phyloP scores from a whole-genome alignment of 1,140 invertebrate genomes.

The Trichogramma pretiosum region DNA sequence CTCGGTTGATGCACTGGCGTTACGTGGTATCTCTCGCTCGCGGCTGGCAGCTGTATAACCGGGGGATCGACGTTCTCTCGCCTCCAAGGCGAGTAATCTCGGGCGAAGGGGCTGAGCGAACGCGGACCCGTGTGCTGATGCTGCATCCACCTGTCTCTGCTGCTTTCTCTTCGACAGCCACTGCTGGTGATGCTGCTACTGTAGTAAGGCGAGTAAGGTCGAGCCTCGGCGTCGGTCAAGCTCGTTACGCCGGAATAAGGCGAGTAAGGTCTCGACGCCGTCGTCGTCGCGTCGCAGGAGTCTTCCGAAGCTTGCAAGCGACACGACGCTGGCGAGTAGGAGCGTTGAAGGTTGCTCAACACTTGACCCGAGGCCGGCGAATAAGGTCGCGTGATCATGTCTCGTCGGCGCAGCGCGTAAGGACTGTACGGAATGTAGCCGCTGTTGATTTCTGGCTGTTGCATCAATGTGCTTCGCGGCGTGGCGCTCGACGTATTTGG shows the following conservation, averaged over 20 bases:
- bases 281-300: no score
- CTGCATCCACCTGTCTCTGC: conserved; percentile 36
- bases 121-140: conserved; percentile 23
- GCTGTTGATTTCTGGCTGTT: conserved; percentile 11
- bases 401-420: conserved; percentile 35
- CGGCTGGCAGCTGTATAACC: conserved; percentile 13
- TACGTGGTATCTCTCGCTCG: conserved; percentile 29
- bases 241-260: background rate
- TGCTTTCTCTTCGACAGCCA: conserved; percentile 27
- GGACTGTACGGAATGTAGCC: conserved; percentile 40
- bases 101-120: conserved; percentile 38
- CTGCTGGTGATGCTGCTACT: conserved; percentile 17
- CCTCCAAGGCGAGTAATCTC: conserved; percentile 44
- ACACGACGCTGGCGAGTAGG: conserved; percentile 26
- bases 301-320: conserved; percentile 10
- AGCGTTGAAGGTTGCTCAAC: conserved; percentile 10
- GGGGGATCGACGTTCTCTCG: conserved; percentile 44
- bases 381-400: conserved; percentile 32
- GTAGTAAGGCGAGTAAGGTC: conserved; percentile 33
- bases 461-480: background rate
- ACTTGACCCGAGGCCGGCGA: conserved; percentile 24
- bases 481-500: conserved; percentile 20
- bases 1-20: conserved; percentile 26
- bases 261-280: conserved; percentile 2
- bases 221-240: conserved; percentile 17